Evolutionary conservation across 2,888 invertebrate species (phyloP), one percentile per base, ranked within the genome.

Genomic region (Nysson spinosus): DNA sequence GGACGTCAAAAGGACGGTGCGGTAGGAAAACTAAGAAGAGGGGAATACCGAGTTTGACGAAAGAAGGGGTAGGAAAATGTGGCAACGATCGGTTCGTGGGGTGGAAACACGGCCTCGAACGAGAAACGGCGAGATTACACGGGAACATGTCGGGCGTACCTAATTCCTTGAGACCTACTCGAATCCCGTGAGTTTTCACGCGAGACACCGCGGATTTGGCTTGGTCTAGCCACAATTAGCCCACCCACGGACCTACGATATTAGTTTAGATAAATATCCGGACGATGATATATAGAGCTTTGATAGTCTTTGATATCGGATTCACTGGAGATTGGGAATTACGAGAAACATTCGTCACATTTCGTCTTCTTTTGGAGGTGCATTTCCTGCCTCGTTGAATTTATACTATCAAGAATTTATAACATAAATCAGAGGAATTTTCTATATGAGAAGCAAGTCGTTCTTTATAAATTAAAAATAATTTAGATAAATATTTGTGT

Each of bases 41-140:
- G 6, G 6, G 37, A 16, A 20, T 35, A 28, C 9, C n/a, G 6
- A 17, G 28, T 11, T 24, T n/a, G 40, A 11, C 22, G 20, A n/a
- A 12, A 9, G 26, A 17, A 26, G 11, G 7, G 28, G 28, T 28
- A 20, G 26, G 47, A 12, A 4, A 34, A 4, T 24, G 4, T 7
- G 14, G 14, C n/a, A 28, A 20, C 22, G 12, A n/a, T 42, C n/a
- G 6, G 4, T 11, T 16, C 34, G 39, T 7, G 2, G 19, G 9
- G 3, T 16, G 34, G 40, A 20, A 34, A 34, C 44, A 16, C 51
- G 12, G 51, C 9, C 39, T 58, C 42, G 34, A 37, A 43, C 44
- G 22, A 28, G 24, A 35, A 35, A 43, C 50, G 12, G 9, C 30
- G 11, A 44, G 44, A 34, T 46, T 46, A 46, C 32, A 34, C 34